Evolutionary conservation across 2,888 invertebrate genomes (phyloP), one percentile per base, ranked within the genome.

Genomic region (Pyrrhosoma nymphula): DNA sequence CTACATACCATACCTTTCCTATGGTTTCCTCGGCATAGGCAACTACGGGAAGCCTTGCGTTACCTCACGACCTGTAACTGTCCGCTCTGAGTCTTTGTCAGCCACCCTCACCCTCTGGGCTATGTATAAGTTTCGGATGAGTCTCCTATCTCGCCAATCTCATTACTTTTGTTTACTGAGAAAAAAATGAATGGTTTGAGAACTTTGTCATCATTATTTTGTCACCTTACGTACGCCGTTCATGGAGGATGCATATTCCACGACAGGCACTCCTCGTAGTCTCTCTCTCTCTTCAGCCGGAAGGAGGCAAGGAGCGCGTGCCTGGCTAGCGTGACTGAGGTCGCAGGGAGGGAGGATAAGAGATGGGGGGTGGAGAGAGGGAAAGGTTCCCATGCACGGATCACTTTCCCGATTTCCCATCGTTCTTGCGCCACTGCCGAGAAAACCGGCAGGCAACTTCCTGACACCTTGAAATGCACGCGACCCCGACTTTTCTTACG

Each of bases 321-420:
- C 12, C 82, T n/a, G n/a, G 82, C 30, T 82, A 18, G 82, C 82
- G 82, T 82, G 82, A 82, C 82, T 82, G 82, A 35, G 26, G 82
- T 35, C 30, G 82, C 18, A 35, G 35, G 69, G 23, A 26, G 69
- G 69, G 69, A 69, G 69, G n/a, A 26, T 1, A 23, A 20, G 26
- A 69, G 35, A 23, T 26, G 82, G 30, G 16, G 30, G 16, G 30
- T 12, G 75, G n/a, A 26, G 30, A 12, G 82, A 18, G 35, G n/a
- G 8, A 69, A 69, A n/a, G 23, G 69, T 69, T 69, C 69, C 69
- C 69, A 82, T 14, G 82, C 82, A 35, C 82, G 82, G 82, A 82
- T 82, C 82, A 82, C 82, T 82, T 82, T 82, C 82, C 82, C 82
- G 82, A 82, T 82, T 82, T 82, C 82, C 82, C 82, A 82, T 35